Conservation (phyloP, 2,113 vertebrate species). For the Psilopogon haemacephalus region DNA sequence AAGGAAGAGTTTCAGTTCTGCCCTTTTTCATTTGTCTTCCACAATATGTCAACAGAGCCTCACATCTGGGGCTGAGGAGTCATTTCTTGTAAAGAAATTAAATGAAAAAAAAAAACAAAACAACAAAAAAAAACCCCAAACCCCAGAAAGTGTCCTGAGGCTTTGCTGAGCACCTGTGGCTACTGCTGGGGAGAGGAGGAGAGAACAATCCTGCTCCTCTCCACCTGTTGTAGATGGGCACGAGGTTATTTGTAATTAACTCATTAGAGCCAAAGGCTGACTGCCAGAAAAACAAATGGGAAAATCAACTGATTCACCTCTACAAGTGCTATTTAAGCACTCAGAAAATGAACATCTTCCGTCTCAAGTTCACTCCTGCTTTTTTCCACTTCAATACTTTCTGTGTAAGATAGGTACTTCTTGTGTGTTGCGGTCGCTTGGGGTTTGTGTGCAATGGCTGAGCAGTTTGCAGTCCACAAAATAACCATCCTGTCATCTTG, state of each 20-base stretch:
- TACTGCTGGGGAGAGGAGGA: not conserved
- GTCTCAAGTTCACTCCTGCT: not conserved
- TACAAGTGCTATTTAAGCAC: not conserved
- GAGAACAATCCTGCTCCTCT: not conserved
- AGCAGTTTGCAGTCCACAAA: not conserved
- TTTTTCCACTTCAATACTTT: not conserved
- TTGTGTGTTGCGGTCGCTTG: not conserved
- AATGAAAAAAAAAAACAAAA: no score
- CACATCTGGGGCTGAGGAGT: not conserved
- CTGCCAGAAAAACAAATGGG: not conserved
- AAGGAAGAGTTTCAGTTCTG: constrained; percentile 22
- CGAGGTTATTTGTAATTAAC: not conserved
- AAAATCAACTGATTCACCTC: not conserved
- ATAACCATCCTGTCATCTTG: not conserved
- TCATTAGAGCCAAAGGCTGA: not conserved
- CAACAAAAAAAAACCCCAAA: no score
- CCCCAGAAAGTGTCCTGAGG: not conserved
- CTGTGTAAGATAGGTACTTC: not conserved
- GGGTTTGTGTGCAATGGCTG: not conserved
- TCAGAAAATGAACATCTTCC: not conserved
- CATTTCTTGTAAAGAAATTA: rapidly evolving
- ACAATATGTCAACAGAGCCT: not conserved
- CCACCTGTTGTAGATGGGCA: not conserved
- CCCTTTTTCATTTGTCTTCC: not conserved
- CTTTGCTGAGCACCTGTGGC: not conserved